A percentile compares a stretch with the other conserved stretches of the same genome.
phyloP scores from a whole-genome alignment of 2,113 vertebrate genomes.

The Triplophysa tibetana region DNA sequence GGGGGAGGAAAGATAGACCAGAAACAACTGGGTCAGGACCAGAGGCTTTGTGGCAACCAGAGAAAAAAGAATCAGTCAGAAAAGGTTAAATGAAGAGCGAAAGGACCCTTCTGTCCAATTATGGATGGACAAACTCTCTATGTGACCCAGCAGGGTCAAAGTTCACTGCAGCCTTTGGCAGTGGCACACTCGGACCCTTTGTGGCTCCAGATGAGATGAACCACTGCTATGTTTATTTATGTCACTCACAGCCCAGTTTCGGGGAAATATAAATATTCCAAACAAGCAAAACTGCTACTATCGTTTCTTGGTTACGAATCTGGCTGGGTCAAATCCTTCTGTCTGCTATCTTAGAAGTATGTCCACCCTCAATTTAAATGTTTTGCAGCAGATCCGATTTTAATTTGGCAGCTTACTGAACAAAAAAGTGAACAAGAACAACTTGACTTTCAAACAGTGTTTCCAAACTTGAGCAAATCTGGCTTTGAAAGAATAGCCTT shows the following conservation, averaged over 20 bases:
- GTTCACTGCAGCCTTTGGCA: slow-evolving; percentile 70
- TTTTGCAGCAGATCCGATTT: neutral
- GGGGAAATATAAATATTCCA: slow-evolving; percentile 75
- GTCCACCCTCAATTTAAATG: neutral
- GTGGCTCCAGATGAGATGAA: slow-evolving; percentile 73
- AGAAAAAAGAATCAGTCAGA: slow-evolving; percentile 69
- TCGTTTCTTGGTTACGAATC: slow-evolving; percentile 68
- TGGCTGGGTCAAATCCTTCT: slow-evolving; percentile 8
- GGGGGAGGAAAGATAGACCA: slow-evolving; percentile 72
- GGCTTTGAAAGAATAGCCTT: neutral
- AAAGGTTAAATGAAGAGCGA: slow-evolving; percentile 81
- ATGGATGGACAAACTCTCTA: slow-evolving; percentile 73
- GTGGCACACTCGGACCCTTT: slow-evolving; percentile 74
- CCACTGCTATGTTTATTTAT: slow-evolving; percentile 72
- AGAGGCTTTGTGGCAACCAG: slow-evolving; percentile 67
- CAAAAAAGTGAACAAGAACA: slow-evolving; percentile 23
- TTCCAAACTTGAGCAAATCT: slow-evolving; percentile 36
- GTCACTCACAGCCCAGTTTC: slow-evolving; percentile 71
- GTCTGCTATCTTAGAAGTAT: neutral
- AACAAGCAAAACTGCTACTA: slow-evolving; percentile 69
- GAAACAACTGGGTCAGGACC: slow-evolving; percentile 77
- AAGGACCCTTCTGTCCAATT: slow-evolving; percentile 79
- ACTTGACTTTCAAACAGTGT: slow-evolving; percentile 37
- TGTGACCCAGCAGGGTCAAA: slow-evolving; percentile 69
- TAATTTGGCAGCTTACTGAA: slow-evolving; percentile 9